Conservation (phyloP, 2,113 vertebrate species). For the Peromyscus californicus region DNA sequence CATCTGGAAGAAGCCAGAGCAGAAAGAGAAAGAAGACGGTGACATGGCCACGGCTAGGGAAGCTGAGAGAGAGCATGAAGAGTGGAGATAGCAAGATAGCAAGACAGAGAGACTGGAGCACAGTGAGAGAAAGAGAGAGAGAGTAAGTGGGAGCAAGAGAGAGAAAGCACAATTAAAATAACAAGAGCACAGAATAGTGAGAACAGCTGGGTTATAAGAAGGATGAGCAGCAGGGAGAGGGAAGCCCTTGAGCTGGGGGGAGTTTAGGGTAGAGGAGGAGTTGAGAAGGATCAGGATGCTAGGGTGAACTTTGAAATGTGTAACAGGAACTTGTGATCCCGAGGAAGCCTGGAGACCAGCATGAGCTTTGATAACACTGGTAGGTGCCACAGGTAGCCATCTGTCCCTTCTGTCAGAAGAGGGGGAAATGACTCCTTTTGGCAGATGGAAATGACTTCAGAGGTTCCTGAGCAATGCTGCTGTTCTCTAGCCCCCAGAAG, state of each 20-base stretch:
- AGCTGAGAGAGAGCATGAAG: neutral
- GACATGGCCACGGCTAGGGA: neutral
- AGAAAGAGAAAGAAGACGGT: neutral
- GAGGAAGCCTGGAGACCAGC: neutral
- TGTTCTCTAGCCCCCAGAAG: no score
- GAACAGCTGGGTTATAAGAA: neutral
- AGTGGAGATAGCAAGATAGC: neutral
- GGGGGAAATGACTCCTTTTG: neutral
- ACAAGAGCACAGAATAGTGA: neutral
- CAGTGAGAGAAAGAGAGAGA: no score
- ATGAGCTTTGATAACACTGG: neutral
- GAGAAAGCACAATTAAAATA: neutral
- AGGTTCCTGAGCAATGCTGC: neutral
- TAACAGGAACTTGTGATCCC: neutral
- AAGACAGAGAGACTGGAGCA: neutral
- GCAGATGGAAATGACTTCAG: neutral
- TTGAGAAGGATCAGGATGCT: neutral
- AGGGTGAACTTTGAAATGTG: neutral
- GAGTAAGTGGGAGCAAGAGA: neutral
- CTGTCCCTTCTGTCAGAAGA: neutral
- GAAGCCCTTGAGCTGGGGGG: neutral
- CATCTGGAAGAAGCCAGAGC: neutral
- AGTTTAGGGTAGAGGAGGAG: neutral
- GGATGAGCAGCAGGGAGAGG: neutral
- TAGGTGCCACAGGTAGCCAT: neutral